A percentile compares a stretch with the other conserved stretches of the same genome.
Evolutionary conservation across 2,797 vertebrate genomes (phyloP).

Genomic region (Decapterus maruadsi): DNA sequence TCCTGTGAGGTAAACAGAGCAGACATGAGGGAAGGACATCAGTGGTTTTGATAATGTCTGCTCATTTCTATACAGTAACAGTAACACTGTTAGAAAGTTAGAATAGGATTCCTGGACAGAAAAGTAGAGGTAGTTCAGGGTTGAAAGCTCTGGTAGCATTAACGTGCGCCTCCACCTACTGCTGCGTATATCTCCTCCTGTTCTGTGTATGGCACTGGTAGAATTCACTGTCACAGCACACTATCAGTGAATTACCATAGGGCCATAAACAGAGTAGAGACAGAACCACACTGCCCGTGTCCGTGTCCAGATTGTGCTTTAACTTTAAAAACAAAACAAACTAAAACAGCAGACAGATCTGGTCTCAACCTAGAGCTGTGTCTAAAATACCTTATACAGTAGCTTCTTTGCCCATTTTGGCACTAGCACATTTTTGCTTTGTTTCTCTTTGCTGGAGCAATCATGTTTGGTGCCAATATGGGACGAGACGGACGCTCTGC

Average conservation of each 20-base stretch:
- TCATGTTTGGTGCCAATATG: constrained; percentile 99
- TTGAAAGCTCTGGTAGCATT: neutral
- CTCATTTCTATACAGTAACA: constrained; percentile 16
- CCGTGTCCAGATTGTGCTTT: neutral
- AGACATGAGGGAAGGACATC: constrained; percentile 39
- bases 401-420: constrained; percentile 96
- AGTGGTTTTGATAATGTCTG: neutral
- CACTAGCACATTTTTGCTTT: constrained; percentile 99
- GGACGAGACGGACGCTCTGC: constrained; percentile 85
- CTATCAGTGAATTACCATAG: constrained; percentile 99
- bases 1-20: constrained; percentile 23
- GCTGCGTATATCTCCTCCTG: constrained; percentile 86
- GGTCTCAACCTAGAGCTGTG: neutral
- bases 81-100: neutral
- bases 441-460: constrained; percentile 94
- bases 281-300: constrained; percentile 86
- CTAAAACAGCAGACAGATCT: neutral
- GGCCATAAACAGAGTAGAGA: constrained; percentile 99
- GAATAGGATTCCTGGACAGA: neutral
- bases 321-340: neutral
- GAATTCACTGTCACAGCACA: constrained; percentile 99
- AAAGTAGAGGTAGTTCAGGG: neutral
- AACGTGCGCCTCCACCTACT: constrained; percentile 75
- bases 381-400: neutral
- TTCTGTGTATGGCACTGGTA: constrained; percentile 99